Percentiles rank a stretch among this genome's conserved stretches.
Evolutionary conservation across 2,888 invertebrate genomes (phyloP).

Genomic region (Cheiracanthium punctorium): DNA sequence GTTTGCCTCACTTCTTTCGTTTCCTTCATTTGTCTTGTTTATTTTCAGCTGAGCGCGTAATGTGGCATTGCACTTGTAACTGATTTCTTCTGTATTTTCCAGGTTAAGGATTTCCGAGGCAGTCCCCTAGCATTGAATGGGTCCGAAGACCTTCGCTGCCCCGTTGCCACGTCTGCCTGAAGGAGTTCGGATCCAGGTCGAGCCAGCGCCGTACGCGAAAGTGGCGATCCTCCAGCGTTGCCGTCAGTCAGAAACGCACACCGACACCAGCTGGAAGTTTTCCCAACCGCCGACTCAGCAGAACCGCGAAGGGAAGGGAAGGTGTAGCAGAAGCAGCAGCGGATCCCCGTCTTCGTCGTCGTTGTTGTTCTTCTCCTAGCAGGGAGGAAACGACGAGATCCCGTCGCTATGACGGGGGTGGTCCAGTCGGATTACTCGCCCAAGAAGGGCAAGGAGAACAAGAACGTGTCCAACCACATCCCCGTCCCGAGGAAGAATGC

Average conservation of each 20-base stretch:
- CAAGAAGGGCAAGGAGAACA: conserved; percentile 64
- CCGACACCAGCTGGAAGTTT: conserved; percentile 77
- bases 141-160: conserved; percentile 73
- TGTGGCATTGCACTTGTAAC: no score
- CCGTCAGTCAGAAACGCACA: conserved; percentile 78
- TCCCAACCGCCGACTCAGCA: conserved; percentile 37
- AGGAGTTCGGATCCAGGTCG: conserved; percentile 81
- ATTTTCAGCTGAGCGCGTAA: no score
- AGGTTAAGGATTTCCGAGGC: background rate
- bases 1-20: no score
- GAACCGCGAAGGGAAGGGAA: background rate
- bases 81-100: background rate
- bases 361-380: background rate
- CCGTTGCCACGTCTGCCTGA: conserved; percentile 83
- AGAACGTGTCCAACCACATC: conserved; percentile 47
- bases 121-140: conserved; percentile 48
- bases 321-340: background rate
- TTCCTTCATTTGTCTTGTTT: no score
- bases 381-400: background rate
- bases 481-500: conserved; percentile 41
- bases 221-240: conserved; percentile 80
- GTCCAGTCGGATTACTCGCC: conserved; percentile 46
- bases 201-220: conserved; percentile 83
- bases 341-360: background rate
- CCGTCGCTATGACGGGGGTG: conserved; percentile 37